Evolutionary conservation across 2,888 invertebrate species (phyloP).

Genomic region (Leucophora obtusa): DNA sequence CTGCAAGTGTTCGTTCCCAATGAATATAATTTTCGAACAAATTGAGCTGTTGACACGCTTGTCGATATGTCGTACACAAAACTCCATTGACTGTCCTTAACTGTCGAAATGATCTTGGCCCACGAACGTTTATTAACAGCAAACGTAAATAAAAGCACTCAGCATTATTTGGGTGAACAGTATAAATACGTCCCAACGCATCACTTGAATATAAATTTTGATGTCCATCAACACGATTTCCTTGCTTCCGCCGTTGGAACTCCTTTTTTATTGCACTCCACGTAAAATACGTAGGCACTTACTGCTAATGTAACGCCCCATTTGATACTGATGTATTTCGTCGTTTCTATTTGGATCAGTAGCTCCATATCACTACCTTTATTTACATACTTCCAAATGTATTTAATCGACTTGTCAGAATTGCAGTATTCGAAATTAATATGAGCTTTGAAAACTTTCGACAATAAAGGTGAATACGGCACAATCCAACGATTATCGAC

Average conservation of each 20-base stretch:
- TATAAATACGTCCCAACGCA: slow-evolving; percentile 26
- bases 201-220: slow-evolving; percentile 41
- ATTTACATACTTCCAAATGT: not conserved
- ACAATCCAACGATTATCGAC: not conserved
- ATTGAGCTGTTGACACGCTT: slow-evolving; percentile 58
- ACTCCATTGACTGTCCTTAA: slow-evolving; percentile 72
- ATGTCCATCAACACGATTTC: slow-evolving; percentile 67
- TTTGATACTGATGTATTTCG: no score
- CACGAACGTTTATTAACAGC: slow-evolving; percentile 1
- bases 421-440: not conserved
- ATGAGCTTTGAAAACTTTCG: not conserved
- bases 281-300: slow-evolving; percentile 71
- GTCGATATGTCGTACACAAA: slow-evolving; percentile 69
- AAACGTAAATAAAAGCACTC: slow-evolving; percentile 32
- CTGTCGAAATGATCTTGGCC: slow-evolving; percentile 25
- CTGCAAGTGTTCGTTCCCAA: slow-evolving; percentile 54
- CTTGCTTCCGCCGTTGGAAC: slow-evolving; percentile 71
- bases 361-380: no score
- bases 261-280: slow-evolving; percentile 71
- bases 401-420: not conserved
- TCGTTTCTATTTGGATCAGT: no score
- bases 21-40: slow-evolving; percentile 70
- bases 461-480: not conserved
- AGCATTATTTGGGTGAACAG: slow-evolving; percentile 31
- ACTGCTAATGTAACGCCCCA: no score